Conservation (phyloP, 2,888 invertebrate genomes). For the Thecophora atra region DNA sequence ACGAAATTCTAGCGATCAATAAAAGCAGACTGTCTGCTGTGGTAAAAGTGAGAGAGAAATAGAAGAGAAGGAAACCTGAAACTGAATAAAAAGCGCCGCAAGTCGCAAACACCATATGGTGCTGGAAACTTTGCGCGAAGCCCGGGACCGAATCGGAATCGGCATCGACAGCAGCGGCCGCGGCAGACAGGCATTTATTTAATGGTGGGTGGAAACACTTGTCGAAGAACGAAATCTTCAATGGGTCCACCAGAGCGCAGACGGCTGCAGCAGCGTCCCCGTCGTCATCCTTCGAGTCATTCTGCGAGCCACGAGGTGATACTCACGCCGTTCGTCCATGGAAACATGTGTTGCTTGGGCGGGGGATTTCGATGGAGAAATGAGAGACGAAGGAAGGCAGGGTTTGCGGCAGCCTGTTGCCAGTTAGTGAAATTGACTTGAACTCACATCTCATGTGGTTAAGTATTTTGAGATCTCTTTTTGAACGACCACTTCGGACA, state of each 20-base stretch:
- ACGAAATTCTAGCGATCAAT: constrained; percentile 49
- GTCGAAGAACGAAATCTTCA: constrained; percentile 39
- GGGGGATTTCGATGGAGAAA: not conserved
- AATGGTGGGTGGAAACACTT: constrained; percentile 64
- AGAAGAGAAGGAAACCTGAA: constrained; percentile 17
- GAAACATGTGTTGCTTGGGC: not conserved
- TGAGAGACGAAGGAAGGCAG: not conserved
- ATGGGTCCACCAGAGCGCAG: not conserved
- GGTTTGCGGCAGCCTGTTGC: not conserved
- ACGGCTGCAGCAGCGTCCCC: not conserved
- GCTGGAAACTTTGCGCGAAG: constrained; percentile 21
- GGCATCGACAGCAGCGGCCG: constrained; percentile 39
- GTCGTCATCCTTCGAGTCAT: not conserved
- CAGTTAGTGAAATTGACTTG: constrained; percentile 36
- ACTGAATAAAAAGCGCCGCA: constrained; percentile 55
- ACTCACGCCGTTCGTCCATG: not conserved
- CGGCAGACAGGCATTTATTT: constrained; percentile 53
- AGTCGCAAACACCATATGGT: constrained; percentile 46
- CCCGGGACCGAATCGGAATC: not conserved
- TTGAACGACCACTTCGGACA: constrained; percentile 28
- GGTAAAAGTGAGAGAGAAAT: constrained; percentile 13
- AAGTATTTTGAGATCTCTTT: constrained; percentile 49
- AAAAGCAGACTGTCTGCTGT: constrained; percentile 35
- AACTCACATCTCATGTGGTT: constrained; percentile 47
- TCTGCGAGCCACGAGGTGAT: not conserved